These are phyloP conservation scores for Rhincodon typus DNA, from an alignment of 2,797 vertebrate species.

Conservation along the genomic window DNA sequence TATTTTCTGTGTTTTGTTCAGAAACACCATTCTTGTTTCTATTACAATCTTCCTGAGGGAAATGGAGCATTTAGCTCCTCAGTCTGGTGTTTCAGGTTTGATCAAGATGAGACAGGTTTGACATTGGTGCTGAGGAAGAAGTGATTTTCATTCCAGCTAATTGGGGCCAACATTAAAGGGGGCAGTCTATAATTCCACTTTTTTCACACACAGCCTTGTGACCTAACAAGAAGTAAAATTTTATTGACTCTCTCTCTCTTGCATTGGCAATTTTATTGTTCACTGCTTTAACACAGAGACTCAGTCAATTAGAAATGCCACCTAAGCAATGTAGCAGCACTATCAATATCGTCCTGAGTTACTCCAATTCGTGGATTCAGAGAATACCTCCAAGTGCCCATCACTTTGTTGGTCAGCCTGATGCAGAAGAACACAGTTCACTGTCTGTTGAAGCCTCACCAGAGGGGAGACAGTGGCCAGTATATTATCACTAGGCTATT, in stretches of 20 bases:
- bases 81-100: neutral
- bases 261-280: neutral
- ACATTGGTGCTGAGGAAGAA: neutral
- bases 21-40: neutral
- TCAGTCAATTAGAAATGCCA: neutral
- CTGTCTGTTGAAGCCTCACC: neutral
- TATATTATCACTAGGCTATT: no score
- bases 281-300: neutral
- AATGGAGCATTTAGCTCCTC: neutral
- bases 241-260: neutral
- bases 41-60: neutral
- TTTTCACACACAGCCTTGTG: no score
- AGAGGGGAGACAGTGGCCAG: no score
- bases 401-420: neutral
- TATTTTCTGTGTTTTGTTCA: neutral
- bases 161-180: no score
- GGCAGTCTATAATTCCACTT: no score
- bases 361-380: neutral
- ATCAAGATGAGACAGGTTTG: neutral
- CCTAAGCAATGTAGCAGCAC: neutral
- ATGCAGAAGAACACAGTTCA: neutral
- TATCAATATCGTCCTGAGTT: neutral
- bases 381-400: neutral
- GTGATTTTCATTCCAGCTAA: neutral
- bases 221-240: neutral